Evolutionary conservation across 1,140 invertebrate species (phyloP).

Genomic region (Drosophila trapezifrons): DNA sequence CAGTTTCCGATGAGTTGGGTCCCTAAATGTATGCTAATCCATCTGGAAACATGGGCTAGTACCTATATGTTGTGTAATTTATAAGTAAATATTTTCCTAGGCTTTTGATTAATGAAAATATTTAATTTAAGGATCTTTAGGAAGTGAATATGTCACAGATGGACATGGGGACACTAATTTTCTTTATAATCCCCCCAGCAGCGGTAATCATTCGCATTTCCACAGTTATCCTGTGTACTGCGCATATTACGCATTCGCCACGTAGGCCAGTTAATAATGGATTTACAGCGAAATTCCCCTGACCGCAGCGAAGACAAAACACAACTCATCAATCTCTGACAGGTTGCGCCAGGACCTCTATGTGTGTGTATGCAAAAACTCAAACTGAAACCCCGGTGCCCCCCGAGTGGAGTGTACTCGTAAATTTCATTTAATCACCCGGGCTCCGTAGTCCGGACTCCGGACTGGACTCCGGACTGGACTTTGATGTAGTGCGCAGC

Average conservation of each 20-base stretch:
- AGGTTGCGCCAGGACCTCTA: constrained; percentile 19
- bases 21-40: constrained; percentile 10
- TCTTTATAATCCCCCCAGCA: too few relatives aligned
- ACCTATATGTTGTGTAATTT: neutral
- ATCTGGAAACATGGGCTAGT: neutral
- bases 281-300: constrained; percentile 17
- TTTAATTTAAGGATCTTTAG: too few relatives aligned
- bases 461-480: constrained; percentile 44
- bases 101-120: too few relatives aligned
- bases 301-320: constrained; percentile 59
- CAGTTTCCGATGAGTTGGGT: neutral
- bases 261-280: constrained; percentile 56
- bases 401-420: constrained; percentile 45
- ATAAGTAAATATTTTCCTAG: neutral
- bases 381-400: neutral
- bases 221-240: too few relatives aligned
- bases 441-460: neutral
- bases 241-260: constrained; percentile 59
- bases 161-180: too few relatives aligned
- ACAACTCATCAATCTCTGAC: constrained; percentile 73
- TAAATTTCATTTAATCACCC: constrained; percentile 79
- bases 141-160: too few relatives aligned
- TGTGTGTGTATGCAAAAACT: constrained; percentile 61
- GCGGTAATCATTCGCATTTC: too few relatives aligned
- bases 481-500: constrained; percentile 72